A percentile compares a stretch with the other conserved stretches of the same genome.
Evolutionary conservation across 2,113 vertebrate genomes (phyloP).

Genomic region (Ptychochromis oligacanthus): DNA sequence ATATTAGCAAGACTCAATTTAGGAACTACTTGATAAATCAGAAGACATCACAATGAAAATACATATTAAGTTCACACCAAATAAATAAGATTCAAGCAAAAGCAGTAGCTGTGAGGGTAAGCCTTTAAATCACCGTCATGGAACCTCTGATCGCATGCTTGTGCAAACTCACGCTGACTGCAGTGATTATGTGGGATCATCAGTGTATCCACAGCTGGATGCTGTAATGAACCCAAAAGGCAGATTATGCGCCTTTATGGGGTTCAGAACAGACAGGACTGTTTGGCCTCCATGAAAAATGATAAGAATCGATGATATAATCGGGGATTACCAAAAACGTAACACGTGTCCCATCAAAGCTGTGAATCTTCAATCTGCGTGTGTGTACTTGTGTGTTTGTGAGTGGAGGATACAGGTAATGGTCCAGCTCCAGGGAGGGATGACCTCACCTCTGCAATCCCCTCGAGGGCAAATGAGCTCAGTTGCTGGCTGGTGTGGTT

Average conservation of each 20-base stretch:
- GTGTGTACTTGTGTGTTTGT: conserved; percentile 26
- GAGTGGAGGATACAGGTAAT: conserved; percentile 62
- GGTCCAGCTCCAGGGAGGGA: conserved; percentile 70
- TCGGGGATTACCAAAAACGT: conserved; percentile 10
- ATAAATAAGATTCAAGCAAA: not conserved
- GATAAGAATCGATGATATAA: not conserved
- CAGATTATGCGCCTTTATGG: conserved; percentile 41
- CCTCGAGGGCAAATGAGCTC: conserved; percentile 77
- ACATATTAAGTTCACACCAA: not conserved
- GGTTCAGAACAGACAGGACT: conserved; percentile 13
- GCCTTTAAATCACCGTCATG: not conserved
- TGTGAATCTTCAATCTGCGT: conserved; percentile 20
- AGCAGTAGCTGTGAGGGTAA: not conserved
- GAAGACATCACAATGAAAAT: not conserved
- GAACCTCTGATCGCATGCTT: not conserved
- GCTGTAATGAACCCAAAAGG: conserved; percentile 40
- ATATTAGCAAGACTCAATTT: not conserved
- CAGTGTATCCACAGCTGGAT: conserved; percentile 30
- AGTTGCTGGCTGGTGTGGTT: conserved; percentile 67
- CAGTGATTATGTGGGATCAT: conserved; percentile 23
- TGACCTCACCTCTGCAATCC: conserved; percentile 78
- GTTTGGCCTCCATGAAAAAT: not conserved
- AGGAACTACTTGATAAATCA: not conserved
- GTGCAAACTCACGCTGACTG: conserved; percentile 25
- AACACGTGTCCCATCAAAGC: conserved; percentile 1